Evolutionary conservation across 2,113 vertebrate species (phyloP), one percentile per base, ranked within the genome.

Genomic region (Chaetops frenatus): DNA sequence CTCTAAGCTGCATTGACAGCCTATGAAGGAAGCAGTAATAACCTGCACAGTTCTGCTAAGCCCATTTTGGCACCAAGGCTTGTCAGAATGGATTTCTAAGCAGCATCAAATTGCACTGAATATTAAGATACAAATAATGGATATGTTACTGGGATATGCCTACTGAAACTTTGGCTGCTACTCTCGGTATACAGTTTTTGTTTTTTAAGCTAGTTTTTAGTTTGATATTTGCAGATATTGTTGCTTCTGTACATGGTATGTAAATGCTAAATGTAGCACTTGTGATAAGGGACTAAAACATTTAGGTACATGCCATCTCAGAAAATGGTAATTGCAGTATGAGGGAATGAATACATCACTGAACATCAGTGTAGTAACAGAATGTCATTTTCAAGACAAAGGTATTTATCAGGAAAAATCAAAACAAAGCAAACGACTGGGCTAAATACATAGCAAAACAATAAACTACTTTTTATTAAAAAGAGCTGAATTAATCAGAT

Each of bases 361-460:
- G 66, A 51, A 21, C 29, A 44, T 42, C 27, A 29, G 24, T 8
- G 1, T 28, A 33, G 44, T 33, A 71, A 72, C 5, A 29, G 15
- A 67, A 47, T 36, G 27, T 24, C 4, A 16, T 76, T 82, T 82
- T 57, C n/a, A 61, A 88, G 40, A 33, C 45, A 9, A 58, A 86
- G 28, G 7, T 77, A 29, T 79, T 82, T 64, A n/a, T 56, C 24
- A 50, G 54, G 33, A 77, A n/a, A 81, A 92, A 64, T 51, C n/a
- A 54, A 91, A 77, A 9, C 40, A 48, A 79, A 53, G 5, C 15
- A 78, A 72, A 44, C 57, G 31, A 51, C 28, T 81, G n/a, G 90
- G 58, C 15, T 86, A 70, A 45, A 83, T 84, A 62, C 83, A 70
- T 53, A 67, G 53, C 54, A 94, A 91, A 95, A 27, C n/a, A 92